Percentiles rank a stretch among this genome's conserved stretches.
Conservation (phyloP, 2,113 vertebrate genomes). For the Silurus glanis region DNA sequence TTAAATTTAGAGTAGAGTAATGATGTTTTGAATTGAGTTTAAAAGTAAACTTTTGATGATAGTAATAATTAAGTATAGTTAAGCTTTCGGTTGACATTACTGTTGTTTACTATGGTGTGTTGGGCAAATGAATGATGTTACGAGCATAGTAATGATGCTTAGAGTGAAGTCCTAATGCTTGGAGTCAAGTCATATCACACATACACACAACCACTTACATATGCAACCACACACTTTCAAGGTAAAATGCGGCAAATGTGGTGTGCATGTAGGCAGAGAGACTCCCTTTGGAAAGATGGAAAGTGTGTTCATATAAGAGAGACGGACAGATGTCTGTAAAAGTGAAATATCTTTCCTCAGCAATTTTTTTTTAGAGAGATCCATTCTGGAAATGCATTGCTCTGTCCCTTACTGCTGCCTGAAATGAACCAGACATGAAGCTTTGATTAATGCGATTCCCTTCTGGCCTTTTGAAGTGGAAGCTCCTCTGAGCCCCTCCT, state of each 20-base stretch:
- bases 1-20: too few species aligned
- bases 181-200: background rate
- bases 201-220: background rate
- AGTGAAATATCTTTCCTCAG: background rate
- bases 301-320: background rate
- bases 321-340: background rate
- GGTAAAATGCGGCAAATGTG: background rate
- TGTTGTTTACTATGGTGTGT: too few species aligned
- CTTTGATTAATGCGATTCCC: constrained; percentile 45
- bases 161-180: background rate
- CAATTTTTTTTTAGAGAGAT: background rate
- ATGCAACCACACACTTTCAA: background rate
- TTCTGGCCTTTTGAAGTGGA: constrained; percentile 5
- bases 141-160: background rate
- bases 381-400: background rate
- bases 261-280: background rate
- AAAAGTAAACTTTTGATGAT: too few species aligned
- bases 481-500: background rate
- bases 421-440: constrained; percentile 3
- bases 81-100: too few species aligned
- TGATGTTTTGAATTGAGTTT: too few species aligned
- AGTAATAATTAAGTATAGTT: too few species aligned
- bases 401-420: background rate
- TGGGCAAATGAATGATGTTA: too few species aligned
- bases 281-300: background rate